These are phyloP conservation scores for Hypotaenidia okinawae DNA, from an alignment of 2,797 vertebrate species.

Conservation along the genomic window DNA sequence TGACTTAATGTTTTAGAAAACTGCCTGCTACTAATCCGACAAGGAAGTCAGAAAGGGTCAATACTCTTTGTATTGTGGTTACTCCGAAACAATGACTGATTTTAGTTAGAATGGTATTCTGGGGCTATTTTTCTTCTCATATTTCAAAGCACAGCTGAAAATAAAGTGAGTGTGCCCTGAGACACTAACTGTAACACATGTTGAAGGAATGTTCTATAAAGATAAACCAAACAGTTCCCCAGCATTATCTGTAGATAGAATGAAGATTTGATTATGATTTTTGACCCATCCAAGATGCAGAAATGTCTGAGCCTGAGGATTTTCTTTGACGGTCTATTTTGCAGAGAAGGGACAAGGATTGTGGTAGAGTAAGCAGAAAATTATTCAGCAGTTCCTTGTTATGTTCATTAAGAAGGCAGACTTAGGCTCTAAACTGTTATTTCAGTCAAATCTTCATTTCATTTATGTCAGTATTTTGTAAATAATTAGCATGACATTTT, in stretches of 20 bases:
- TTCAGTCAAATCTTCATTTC: constrained; percentile 63
- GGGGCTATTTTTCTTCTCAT: constrained; percentile 24
- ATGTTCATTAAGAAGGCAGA: constrained; percentile 50
- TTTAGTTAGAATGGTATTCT: constrained; percentile 30
- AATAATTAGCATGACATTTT: constrained; percentile 75
- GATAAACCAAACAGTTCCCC: not conserved
- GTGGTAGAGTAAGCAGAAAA: constrained; percentile 56
- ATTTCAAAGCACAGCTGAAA: constrained; percentile 55
- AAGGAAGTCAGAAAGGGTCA: constrained; percentile 22
- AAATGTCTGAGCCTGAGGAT: not conserved
- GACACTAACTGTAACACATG: not conserved
- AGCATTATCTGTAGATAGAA: not conserved
- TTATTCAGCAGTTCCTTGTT: constrained; percentile 60
- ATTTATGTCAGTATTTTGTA: constrained; percentile 70
- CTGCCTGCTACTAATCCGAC: constrained; percentile 3
- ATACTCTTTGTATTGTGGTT: not conserved
- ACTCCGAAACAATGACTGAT: constrained; percentile 30
- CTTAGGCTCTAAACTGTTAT: constrained; percentile 39
- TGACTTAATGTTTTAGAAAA: constrained; percentile 52
- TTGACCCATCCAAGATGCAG: not conserved
- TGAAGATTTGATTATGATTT: not conserved
- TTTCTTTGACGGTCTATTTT: not conserved
- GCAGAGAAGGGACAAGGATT: not conserved
- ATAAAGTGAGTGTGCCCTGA: not conserved
- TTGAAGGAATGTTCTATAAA: constrained; percentile 20